Evolutionary conservation across 2,888 invertebrate genomes (phyloP).

Genomic region (Teleiodes luculella): DNA sequence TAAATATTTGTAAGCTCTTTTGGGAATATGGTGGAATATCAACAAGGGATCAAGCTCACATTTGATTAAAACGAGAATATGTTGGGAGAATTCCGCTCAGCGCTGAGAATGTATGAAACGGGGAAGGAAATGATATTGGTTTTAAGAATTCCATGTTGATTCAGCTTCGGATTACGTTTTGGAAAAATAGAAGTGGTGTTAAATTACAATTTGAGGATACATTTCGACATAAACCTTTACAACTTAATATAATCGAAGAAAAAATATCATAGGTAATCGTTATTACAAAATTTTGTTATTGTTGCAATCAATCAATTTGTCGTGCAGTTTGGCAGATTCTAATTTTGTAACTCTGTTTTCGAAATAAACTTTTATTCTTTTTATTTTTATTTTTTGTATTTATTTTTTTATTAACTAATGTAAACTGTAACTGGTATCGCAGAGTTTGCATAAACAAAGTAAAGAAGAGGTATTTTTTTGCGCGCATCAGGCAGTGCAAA

Average conservation of each 20-base stretch:
- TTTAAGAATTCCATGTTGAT: not conserved
- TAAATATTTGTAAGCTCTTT: constrained; percentile 13
- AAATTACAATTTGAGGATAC: not conserved
- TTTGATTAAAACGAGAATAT: not conserved
- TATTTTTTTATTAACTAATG: too few species aligned
- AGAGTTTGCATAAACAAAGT: not conserved
- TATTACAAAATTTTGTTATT: too few species aligned
- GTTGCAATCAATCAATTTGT: too few species aligned
- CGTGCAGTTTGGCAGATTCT: too few species aligned
- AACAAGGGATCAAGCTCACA: constrained; percentile 6
- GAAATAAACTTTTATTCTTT: too few species aligned
- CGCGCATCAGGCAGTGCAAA: not conserved
- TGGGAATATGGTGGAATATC: not conserved
- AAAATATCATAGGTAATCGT: too few species aligned
- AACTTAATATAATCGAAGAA: too few species aligned
- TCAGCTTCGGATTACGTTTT: not conserved
- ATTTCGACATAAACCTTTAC: too few species aligned
- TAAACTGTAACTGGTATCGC: not conserved
- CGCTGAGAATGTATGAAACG: not conserved
- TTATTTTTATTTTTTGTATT: too few species aligned
- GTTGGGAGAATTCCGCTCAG: not conserved
- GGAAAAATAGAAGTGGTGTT: not conserved
- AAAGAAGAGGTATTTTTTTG: too few species aligned
- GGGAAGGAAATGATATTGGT: not conserved
- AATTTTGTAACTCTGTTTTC: too few species aligned